These are phyloP conservation scores for Zosterops pallidus DNA, from an alignment of 2,113 vertebrate genomes.

Conservation along the genomic window DNA sequence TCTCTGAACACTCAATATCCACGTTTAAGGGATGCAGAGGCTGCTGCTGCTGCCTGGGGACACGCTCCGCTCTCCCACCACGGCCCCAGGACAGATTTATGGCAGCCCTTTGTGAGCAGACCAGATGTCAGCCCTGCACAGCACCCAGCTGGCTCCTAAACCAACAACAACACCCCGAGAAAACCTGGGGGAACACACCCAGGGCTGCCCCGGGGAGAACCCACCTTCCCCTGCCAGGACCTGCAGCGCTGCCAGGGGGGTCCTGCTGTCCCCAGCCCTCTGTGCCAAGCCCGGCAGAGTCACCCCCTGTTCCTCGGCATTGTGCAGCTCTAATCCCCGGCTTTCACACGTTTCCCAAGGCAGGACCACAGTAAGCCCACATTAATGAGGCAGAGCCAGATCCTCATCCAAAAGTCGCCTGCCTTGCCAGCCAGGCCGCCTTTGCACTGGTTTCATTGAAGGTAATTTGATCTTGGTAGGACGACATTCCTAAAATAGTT, in stretches of 20 bases:
- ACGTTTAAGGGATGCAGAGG: accelerated
- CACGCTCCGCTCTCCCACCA: not conserved
- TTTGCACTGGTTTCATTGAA: not conserved
- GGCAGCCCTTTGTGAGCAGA: not conserved
- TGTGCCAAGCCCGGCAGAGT: not conserved
- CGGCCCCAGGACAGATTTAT: not conserved
- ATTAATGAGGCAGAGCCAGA: constrained; percentile 29
- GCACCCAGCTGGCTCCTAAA: not conserved
- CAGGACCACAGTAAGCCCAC: not conserved
- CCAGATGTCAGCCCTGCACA: not conserved
- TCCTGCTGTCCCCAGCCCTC: not conserved
- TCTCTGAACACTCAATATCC: accelerated
- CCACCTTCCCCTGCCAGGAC: not conserved
- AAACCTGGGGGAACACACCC: not conserved
- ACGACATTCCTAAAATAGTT: constrained; percentile 69
- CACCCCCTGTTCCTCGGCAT: not conserved
- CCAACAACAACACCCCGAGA: accelerated
- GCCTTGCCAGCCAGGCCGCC: not conserved
- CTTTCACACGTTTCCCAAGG: not conserved
- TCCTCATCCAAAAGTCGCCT: constrained; percentile 10
- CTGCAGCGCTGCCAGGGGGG: not conserved
- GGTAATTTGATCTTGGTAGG: constrained; percentile 57
- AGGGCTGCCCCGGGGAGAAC: not conserved
- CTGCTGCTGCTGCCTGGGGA: not conserved
- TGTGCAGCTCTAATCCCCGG: not conserved